phyloP scores from a whole-genome alignment of 2,888 invertebrate genomes.

The Platerodrilus igneus region DNA sequence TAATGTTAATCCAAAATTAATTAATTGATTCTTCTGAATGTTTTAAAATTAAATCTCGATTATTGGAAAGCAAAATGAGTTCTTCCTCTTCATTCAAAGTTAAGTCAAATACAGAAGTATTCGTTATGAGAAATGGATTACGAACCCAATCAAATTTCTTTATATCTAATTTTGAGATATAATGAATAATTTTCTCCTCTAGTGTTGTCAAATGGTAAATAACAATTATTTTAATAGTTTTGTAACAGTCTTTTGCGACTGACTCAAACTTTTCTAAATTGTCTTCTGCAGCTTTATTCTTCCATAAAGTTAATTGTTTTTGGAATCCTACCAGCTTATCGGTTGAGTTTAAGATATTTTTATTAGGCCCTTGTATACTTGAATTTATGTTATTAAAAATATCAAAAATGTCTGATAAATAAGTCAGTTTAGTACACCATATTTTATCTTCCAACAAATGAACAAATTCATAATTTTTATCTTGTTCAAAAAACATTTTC shows the following conservation, averaged over 20 bases:
- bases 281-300: constrained; percentile 19
- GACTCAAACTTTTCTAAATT: constrained; percentile 21
- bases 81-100: constrained; percentile 23
- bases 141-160: constrained; percentile 23
- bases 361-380: constrained; percentile 19
- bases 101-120: constrained; percentile 17
- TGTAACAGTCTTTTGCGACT: constrained; percentile 19
- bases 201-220: constrained; percentile 20
- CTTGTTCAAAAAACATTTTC: constrained; percentile 20
- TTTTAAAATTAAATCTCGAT: constrained; percentile 24
- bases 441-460: constrained; percentile 20
- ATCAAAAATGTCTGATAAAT: constrained; percentile 18
- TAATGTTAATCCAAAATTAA: constrained; percentile 25
- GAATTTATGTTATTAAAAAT: constrained; percentile 22
- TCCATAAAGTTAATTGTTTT: constrained; percentile 24
- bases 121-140: constrained; percentile 20
- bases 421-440: no score
- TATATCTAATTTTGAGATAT: constrained; percentile 15
- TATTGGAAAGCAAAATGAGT: constrained; percentile 22
- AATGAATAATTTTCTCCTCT: constrained; percentile 15
- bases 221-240: constrained; percentile 20
- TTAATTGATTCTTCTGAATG: constrained; percentile 20
- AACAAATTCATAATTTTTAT: constrained; percentile 23
- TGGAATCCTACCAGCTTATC: constrained; percentile 21
- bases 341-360: constrained; percentile 22